Base-by-base conservation (phyloP, 2,888 invertebrate genomes). In the Dolichomitus sp. region DNA sequence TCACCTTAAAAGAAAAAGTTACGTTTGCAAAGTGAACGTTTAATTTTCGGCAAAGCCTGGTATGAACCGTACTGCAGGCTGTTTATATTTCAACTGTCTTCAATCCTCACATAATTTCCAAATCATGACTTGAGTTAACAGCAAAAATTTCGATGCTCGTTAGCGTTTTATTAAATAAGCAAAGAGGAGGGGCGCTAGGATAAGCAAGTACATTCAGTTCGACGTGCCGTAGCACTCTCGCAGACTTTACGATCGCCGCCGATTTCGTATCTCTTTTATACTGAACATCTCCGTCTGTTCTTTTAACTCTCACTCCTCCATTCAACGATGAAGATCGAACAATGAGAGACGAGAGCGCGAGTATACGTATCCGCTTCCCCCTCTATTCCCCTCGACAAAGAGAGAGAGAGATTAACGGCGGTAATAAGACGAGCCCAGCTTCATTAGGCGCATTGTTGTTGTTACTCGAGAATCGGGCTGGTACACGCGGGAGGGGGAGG, bases 361-460 rank as follows among this genome's bases (percentile, higher is more conserved):
- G 88, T 88, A 88, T 88, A 45, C 14, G 52, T 23, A 23, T 23
- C 19, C 19, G 3, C n/a, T n/a, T 33, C 7, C 30, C 33, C 33
- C 89, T 80, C 14, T 23, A 4, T 45, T 42, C 7, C 42, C 19
- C 65, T 45, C 65, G 65, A 23, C 54, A 11, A 87, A 84, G 84
- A 40, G 65, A 42, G 88, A 87, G 86, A 85, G 89, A 90, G 91
- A 90, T 91, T 89, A 90, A 87, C 91, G 89, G 80, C 88, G 86
- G 91, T 91, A 93, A 92, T 92, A 92, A 92, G 90, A 90, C 89
- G 88, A 85, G 86, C 45, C 57, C 88, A 88, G 90, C 90, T 92
- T 93, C 93, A 92, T 93, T 93, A 92, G 90, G 89, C 86, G 90
- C 91, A 93, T 93, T 93, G 93, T 93, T 93, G 93, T 93, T 91